These are phyloP conservation scores for Polypterus senegalus DNA, from an alignment of 2,113 vertebrate species.

Conservation along the genomic window DNA sequence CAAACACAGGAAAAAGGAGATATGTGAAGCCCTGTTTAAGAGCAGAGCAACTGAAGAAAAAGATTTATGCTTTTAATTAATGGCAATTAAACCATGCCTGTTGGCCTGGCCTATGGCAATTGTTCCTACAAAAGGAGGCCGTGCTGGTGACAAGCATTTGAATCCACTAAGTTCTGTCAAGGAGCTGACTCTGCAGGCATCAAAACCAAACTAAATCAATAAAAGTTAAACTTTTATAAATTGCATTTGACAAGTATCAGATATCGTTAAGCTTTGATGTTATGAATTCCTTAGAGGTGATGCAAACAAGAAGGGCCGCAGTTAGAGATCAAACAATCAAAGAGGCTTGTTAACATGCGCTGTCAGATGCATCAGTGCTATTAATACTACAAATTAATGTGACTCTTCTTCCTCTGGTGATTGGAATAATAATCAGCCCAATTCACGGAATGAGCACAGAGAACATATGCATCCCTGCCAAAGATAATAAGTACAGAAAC, in stretches of 20 bases:
- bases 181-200: slow-evolving; percentile 98
- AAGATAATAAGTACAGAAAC: slow-evolving; percentile 82
- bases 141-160: slow-evolving; percentile 98
- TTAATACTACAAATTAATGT: slow-evolving; percentile 99
- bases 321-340: slow-evolving; percentile 99
- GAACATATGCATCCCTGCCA: slow-evolving; percentile 92
- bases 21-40: slow-evolving; percentile 90
- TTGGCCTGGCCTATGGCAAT: slow-evolving; percentile 98
- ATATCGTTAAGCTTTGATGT: slow-evolving; percentile 97
- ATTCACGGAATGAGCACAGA: slow-evolving; percentile 61
- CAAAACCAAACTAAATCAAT: slow-evolving; percentile 99
- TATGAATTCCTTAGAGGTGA: slow-evolving; percentile 91
- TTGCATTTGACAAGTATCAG: slow-evolving; percentile 98
- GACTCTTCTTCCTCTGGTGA: slow-evolving; percentile 86
- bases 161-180: slow-evolving; percentile 98
- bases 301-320: slow-evolving; percentile 89
- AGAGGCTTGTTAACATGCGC: slow-evolving; percentile 89
- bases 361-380: slow-evolving; percentile 92
- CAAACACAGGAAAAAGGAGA: slow-evolving; percentile 73
- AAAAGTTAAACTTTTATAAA: slow-evolving; percentile 99
- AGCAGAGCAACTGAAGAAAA: slow-evolving; percentile 94
- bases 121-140: slow-evolving; percentile 97
- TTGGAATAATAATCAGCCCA: slow-evolving; percentile 90
- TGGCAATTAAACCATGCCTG: slow-evolving; percentile 99
- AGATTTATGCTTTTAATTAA: slow-evolving; percentile 99